Base-by-base conservation (phyloP, 1,140 invertebrate species). In the Camponotus vicinus region DNA sequence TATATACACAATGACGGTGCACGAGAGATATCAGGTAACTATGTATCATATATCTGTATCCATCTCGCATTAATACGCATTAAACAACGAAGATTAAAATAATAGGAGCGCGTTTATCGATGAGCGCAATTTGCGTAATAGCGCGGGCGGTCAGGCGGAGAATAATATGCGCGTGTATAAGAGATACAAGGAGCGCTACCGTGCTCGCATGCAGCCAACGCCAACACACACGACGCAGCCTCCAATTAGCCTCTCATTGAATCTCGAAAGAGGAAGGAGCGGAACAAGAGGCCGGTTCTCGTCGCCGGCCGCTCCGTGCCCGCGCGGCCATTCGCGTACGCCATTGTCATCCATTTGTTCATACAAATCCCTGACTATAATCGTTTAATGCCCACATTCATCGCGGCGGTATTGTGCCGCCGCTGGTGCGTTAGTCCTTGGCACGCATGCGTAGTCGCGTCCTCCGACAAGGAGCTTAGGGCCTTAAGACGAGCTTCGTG, bases 321-420 rank as follows among this genome's bases (percentile, higher is more conserved):
- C 77, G 84, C 70, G 73, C 86, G 73, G 70, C 89, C 84, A 89
- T 83, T 80, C 89, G 84, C 86, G 86, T 64, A 80, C 87, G 86
- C 91, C 88, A 93, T 93, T 93, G 92, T 93, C 89, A 91, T 91
- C 92, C 90, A 90, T 93, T 93, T 93, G 89, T 90, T 90, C 88
- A 87, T 92, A 93, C 91, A 92, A 92, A 92, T 90, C 92, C 91
- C 86, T 87, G 86, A 85, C 90, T 89, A 90, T 92, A 92, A 92
- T 92, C 91, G 91, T 91, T 92, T 93, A 93, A 93, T 91, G 90
- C 89, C 90, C 66, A 91, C 92, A 93, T 92, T 94, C 92, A 93
- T 92, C 91, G 88, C 85, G 70, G 70, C 67, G 69, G 82, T 88
- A 93, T 93, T 93, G 92, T 92, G 70, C 85, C 80, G 85, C 77